Evolutionary conservation across 2,888 invertebrate species (phyloP).

Genomic region (Volucella bombylans): DNA sequence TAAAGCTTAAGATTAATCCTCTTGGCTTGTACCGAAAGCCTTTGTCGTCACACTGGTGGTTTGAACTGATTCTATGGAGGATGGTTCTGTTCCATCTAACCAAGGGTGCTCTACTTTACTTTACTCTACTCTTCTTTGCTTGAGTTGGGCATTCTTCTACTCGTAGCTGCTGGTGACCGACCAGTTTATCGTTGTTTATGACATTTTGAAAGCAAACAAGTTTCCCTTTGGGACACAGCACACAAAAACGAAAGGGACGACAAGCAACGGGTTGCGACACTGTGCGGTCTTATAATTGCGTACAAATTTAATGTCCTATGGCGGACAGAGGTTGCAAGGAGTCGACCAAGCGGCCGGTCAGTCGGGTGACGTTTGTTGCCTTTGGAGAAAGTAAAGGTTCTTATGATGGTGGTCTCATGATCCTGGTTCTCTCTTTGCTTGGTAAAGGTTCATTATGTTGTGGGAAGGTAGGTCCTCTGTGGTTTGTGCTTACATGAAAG

Average conservation of each 20-base stretch:
- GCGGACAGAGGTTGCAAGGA: slow-evolving; percentile 10
- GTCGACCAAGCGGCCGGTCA: not conserved
- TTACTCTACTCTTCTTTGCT: too few species aligned
- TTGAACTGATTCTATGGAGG: slow-evolving; percentile 48
- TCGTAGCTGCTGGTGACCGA: slow-evolving; percentile 57
- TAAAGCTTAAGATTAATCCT: slow-evolving; percentile 71
- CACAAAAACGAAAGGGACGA: not conserved
- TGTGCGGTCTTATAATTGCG: slow-evolving; percentile 70
- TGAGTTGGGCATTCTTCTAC: slow-evolving; percentile 22
- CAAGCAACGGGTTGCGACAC: slow-evolving; percentile 2
- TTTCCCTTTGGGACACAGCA: slow-evolving; percentile 39
- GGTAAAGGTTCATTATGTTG: slow-evolving; percentile 59
- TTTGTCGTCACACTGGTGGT: slow-evolving; percentile 70
- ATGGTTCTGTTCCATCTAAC: slow-evolving; percentile 10
- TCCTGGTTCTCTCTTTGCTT: not conserved
- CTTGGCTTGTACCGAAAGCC: slow-evolving; percentile 72
- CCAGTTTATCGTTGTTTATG: slow-evolving; percentile 73
- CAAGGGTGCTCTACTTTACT: not conserved
- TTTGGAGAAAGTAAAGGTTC: slow-evolving; percentile 55
- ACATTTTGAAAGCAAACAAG: slow-evolving; percentile 70
- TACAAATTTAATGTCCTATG: slow-evolving; percentile 72
- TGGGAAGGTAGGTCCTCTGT: slow-evolving; percentile 35
- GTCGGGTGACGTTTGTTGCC: slow-evolving; percentile 34
- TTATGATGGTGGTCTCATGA: slow-evolving; percentile 18
- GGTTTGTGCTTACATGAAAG: slow-evolving; percentile 50